phyloP scores from a whole-genome alignment of 2,888 invertebrate genomes.

The Strigamia maritima region DNA sequence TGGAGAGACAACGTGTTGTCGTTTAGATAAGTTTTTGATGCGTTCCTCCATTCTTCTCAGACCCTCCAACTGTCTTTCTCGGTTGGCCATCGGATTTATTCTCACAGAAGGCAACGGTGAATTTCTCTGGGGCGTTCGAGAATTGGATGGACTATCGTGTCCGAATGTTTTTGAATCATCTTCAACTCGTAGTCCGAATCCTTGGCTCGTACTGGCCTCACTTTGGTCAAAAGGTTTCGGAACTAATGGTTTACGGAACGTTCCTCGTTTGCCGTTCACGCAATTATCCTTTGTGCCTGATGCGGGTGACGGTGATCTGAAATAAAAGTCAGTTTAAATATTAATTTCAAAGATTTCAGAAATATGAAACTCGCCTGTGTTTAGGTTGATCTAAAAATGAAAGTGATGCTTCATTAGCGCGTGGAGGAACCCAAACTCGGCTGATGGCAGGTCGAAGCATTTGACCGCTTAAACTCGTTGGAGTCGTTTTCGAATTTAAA shows the following conservation, averaged over 20 bases:
- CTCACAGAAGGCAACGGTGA: slow-evolving; percentile 49
- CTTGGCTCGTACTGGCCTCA: neutral
- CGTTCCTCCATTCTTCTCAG: slow-evolving; percentile 65
- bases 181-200: neutral
- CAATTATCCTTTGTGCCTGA: slow-evolving; percentile 36
- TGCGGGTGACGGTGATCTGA: neutral
- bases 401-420: slow-evolving; percentile 38
- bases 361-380: neutral
- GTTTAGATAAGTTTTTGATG: slow-evolving; percentile 46
- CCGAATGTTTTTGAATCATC: neutral
- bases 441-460: slow-evolving; percentile 42
- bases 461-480: slow-evolving; percentile 40
- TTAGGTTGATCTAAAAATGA: slow-evolving; percentile 33
- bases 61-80: slow-evolving; percentile 63
- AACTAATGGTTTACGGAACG: slow-evolving; percentile 10
- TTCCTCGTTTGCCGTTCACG: slow-evolving; percentile 44
- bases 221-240: slow-evolving; percentile 11
- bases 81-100: slow-evolving; percentile 55
- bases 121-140: neutral
- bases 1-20: slow-evolving; percentile 26
- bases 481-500: slow-evolving; percentile 45
- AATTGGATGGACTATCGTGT: neutral
- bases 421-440: slow-evolving; percentile 45
- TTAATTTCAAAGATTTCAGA: neutral
- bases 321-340: neutral